phyloP scores from a whole-genome alignment of 2,113 vertebrate genomes.

The Blennius ocellaris region DNA sequence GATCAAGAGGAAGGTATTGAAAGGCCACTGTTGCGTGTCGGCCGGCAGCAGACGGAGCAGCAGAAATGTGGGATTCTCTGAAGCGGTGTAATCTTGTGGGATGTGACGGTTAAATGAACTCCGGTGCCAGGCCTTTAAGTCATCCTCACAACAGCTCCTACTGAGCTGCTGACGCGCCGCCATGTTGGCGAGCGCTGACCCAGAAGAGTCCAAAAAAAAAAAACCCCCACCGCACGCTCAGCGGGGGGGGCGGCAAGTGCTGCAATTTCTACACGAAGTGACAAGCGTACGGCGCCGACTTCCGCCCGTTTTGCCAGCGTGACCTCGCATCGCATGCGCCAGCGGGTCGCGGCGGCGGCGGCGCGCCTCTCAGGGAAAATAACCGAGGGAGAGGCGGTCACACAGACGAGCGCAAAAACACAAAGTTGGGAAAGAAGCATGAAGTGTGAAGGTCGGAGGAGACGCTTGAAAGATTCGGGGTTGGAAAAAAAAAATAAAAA shows the following conservation, averaged over 20 bases:
- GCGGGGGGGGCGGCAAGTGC: slow-evolving; percentile 41
- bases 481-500: too few relatives aligned
- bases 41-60: slow-evolving; percentile 12
- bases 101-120: slow-evolving; percentile 47
- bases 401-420: slow-evolving; percentile 9
- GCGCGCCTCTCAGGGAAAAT: slow-evolving; percentile 27
- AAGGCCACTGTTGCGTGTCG: neutral
- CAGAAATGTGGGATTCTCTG: neutral
- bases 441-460: slow-evolving; percentile 25
- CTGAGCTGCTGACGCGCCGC: slow-evolving; percentile 44
- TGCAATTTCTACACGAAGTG: slow-evolving; percentile 27
- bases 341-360: neutral
- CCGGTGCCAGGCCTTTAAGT: slow-evolving; percentile 39
- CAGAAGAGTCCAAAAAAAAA: slow-evolving; percentile 62
- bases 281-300: slow-evolving; percentile 8
- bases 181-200: slow-evolving; percentile 66
- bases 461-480: neutral
- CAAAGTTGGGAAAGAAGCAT: slow-evolving; percentile 20
- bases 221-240: slow-evolving; percentile 45
- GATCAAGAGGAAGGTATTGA: too few relatives aligned
- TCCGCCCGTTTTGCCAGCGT: slow-evolving; percentile 35
- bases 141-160: slow-evolving; percentile 50
- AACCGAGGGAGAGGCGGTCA: slow-evolving; percentile 2
- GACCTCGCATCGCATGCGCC: slow-evolving; percentile 17
- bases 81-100: slow-evolving; percentile 38